Evolutionary conservation across 2,888 invertebrate genomes (phyloP).

Genomic region (Ditylenchus weischeri): DNA sequence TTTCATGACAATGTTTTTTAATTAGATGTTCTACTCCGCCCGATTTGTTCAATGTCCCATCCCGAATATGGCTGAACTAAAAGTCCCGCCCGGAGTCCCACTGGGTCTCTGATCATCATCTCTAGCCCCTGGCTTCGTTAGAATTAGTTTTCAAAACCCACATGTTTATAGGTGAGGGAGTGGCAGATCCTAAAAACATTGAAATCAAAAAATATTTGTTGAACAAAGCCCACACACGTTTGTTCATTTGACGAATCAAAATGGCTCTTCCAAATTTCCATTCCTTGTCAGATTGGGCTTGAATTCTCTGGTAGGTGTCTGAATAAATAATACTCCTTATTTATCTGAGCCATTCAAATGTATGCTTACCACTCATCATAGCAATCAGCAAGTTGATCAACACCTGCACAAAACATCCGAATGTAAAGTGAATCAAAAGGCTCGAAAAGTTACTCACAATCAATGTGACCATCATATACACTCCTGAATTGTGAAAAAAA

Average conservation of each 20-base stretch:
- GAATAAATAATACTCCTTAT: conserved; percentile 62
- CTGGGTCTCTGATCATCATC: no score
- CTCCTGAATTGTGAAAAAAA: conserved; percentile 49
- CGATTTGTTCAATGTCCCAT: no score
- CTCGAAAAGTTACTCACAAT: conserved; percentile 63
- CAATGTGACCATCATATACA: conserved; percentile 95
- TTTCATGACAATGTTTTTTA: no score
- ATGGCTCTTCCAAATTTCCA: conserved; percentile 99
- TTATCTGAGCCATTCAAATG: background rate
- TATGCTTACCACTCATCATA: conserved; percentile 83
- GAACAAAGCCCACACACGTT: conserved; percentile 60
- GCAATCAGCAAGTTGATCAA: conserved; percentile 98
- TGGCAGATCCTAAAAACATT: conserved; percentile 71
- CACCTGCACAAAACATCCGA: conserved; percentile 63
- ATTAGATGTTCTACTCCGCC: no score
- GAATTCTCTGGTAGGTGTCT: conserved; percentile 87
- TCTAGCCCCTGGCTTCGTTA: no score
- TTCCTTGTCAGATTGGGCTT: conserved; percentile 99
- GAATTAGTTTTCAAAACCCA: background rate
- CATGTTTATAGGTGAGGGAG: conserved; percentile 93
- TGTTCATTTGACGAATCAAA: conserved; percentile 95
- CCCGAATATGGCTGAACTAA: no score
- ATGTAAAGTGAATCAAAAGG: background rate
- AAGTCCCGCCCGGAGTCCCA: no score
- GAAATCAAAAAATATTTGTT: no score